phyloP scores from a whole-genome alignment of 2,888 invertebrate genomes.

The Anaspis maculata region DNA sequence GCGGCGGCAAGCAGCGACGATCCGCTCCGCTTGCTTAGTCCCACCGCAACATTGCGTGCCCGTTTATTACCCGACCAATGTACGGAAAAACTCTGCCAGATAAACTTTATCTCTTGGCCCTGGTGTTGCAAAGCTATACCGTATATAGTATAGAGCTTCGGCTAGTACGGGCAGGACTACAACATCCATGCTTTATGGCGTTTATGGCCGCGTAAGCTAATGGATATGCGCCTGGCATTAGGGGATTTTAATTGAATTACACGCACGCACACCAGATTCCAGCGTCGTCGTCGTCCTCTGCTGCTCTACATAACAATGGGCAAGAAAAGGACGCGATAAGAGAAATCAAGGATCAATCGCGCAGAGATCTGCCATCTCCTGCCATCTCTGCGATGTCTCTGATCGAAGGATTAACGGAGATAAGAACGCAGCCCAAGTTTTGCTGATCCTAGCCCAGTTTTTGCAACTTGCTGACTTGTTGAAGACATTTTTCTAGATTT shows the following conservation, averaged over 20 bases:
- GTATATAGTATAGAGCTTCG: too few relatives aligned
- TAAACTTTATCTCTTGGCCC: conserved; percentile 15
- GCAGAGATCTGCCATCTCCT: too few relatives aligned
- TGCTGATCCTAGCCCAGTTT: too few relatives aligned
- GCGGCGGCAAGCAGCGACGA: conserved; percentile 11
- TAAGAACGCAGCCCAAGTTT: too few relatives aligned
- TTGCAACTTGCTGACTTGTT: too few relatives aligned
- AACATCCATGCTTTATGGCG: conserved; percentile 17
- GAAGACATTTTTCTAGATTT: too few relatives aligned
- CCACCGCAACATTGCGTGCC: conserved; percentile 14
- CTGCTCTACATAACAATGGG: not conserved
- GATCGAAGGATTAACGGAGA: too few relatives aligned
- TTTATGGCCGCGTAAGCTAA: conserved; percentile 16
- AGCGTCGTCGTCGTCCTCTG: too few relatives aligned
- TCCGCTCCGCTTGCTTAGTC: conserved; percentile 9
- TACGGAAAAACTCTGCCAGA: conserved; percentile 16
- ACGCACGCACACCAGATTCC: conserved; percentile 7
- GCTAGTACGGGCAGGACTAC: conserved; percentile 12
- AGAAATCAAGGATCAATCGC: too few relatives aligned
- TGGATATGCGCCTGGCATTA: conserved; percentile 15
- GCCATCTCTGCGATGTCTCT: too few relatives aligned
- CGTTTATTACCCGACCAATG: conserved; percentile 15
- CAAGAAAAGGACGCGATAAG: too few relatives aligned
- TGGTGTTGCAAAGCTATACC: too few relatives aligned
- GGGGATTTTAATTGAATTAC: conserved; percentile 17